Base-by-base conservation (phyloP, 2,888 invertebrate species). In the Erebia epiphron region DNA sequence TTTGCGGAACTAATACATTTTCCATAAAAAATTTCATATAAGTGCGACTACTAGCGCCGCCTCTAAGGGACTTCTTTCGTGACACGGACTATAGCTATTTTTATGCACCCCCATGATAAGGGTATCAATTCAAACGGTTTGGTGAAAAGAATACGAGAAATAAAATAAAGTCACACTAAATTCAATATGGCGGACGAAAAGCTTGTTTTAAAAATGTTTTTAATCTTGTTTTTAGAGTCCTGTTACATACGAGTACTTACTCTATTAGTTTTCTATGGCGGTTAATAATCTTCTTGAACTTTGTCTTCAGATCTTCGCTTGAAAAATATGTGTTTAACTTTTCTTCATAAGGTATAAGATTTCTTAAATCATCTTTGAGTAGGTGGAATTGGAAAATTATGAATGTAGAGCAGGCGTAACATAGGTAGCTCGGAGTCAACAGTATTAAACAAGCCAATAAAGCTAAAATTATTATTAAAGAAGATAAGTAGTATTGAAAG, bases 371-470 rank as follows among this genome's bases (percentile, higher is more conserved):
- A 41, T 79, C 75, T 58, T 82, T 78, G n/a, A 89, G 75, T 8
- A 73, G 74, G 49, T 73, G 73, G 67, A 86, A 85, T 71, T 87
- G 84, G 41, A 84, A 79, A 71, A 85, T 79, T 56, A 88, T 81
- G 71, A 82, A 86, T 11, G 85, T 82, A 57, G 84, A 84, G n/a
- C 77, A 80, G 1, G 81, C 77, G 35, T 84, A 83, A 68, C 80
- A 87, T 54, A 87, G 80, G 57, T 79, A 80, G 69, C 87, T 87
- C 2, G 83, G 79, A 0, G 83, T 84, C 63, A 81, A 79, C 1
- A 88, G 80, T 8, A 77, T 77, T 11, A 80, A 77, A 7, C 81
- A 69, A 7, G 79, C 76, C 5, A 81, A 66, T 54, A 74, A 18
- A 11, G 76, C 79, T 80, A 64, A 50, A 77, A 61, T 61, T 13